A percentile compares a stretch with the other conserved stretches of the same genome.
Evolutionary conservation across 2,113 vertebrate genomes (phyloP).

Genomic region (Thunnus thynnus): DNA sequence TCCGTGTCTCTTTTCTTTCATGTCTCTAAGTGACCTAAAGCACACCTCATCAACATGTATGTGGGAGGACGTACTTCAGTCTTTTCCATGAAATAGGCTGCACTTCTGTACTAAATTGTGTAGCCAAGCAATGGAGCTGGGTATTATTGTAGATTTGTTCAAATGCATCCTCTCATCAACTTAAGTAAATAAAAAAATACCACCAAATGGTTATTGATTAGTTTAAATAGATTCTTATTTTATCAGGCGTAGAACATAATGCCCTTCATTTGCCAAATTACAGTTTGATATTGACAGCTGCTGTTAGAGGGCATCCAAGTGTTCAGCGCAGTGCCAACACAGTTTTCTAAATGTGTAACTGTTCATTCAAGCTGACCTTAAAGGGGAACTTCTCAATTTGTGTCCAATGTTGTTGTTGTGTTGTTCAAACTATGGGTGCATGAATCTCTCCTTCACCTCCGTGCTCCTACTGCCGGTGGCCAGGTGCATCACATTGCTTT

Average conservation of each 20-base stretch:
- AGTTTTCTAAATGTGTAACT: background rate
- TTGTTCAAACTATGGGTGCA: background rate
- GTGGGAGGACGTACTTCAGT: conserved; percentile 18
- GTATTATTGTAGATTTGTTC: conserved; percentile 24
- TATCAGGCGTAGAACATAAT: conserved; percentile 44
- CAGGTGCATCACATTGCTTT: background rate
- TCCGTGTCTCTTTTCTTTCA: background rate
- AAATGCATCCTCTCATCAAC: conserved; percentile 42
- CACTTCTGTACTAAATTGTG: conserved; percentile 23
- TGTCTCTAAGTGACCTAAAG: background rate
- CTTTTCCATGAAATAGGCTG: conserved; percentile 23
- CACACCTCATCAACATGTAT: background rate
- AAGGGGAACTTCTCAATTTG: background rate
- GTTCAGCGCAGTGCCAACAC: conserved; percentile 33
- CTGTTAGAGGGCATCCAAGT: conserved; percentile 52
- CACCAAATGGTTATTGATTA: conserved; percentile 55
- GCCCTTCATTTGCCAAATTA: conserved; percentile 58
- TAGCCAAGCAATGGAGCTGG: conserved; percentile 15
- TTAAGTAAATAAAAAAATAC: conserved; percentile 42
- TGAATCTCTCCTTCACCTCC: background rate
- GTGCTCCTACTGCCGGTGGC: background rate
- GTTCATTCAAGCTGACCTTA: background rate
- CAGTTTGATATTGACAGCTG: conserved; percentile 62
- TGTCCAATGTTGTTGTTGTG: background rate
- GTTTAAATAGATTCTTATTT: conserved; percentile 50